Evolutionary conservation across 2,797 vertebrate genomes (phyloP), one percentile per base, ranked within the genome.

Genomic region (Sebastes iracundus): DNA sequence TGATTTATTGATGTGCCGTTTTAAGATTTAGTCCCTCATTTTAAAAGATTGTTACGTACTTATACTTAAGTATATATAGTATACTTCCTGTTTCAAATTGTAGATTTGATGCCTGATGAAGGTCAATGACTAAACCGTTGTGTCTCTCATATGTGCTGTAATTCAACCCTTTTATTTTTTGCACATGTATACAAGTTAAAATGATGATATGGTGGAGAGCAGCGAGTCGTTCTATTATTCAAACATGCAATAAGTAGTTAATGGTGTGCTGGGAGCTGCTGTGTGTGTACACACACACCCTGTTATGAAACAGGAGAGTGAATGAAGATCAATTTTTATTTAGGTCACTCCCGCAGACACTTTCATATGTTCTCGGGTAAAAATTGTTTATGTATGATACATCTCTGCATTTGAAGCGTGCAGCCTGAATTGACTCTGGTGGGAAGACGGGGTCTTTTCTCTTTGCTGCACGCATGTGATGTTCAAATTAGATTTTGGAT

Each of bases 181-280:
- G 7, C 60, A 18, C 25, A 11, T 60, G 23, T 52, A 1, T 32
- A 22, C 12, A 28, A 52, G 52, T 75, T 68, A 56, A 60, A 81
- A 72, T 16, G 0, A 13, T 60, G 46, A 72, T 0, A 8, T 38
- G 28, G 35, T 30, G 25, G 8, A 28, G 30, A 42, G 62, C 30
- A 35, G 55, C 12, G 13, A 32, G 62, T 52, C 10, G 16, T 62
- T 87, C 49, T 80, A 73, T 90, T 87, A 77, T 88, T 89, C 33
- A 87, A 16, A 59, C 60, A 55, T 55, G 46, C 35, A 66, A 11
- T 11, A n/a, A 80, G 55, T 53, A 64, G 80, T 74, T 77, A 58
- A 82, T 65, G 59, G 64, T 28, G 75, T 58, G 38, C 53, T 65
- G 18, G 18, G 70, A 72, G 71, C 72, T 71, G 80, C 74, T 69